Conservation (phyloP, 2,888 invertebrate genomes). For the Brachypalpus laphriformis region DNA sequence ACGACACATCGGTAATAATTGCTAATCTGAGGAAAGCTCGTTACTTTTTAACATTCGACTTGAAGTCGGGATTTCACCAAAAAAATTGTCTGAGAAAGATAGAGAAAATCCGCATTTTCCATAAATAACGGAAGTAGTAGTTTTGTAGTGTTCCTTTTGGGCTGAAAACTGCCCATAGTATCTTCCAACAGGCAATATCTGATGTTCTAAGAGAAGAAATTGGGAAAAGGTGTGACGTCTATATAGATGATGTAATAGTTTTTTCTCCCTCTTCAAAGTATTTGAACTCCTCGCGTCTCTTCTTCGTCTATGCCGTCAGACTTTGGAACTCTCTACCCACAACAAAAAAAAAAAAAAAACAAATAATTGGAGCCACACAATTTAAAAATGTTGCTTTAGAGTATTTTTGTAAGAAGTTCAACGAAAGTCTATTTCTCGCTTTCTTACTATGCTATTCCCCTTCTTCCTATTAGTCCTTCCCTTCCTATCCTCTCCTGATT, state of each 20-base stretch:
- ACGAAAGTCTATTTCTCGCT: too few species aligned
- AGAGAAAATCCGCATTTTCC: constrained; percentile 14
- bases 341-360: too few species aligned
- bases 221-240: constrained; percentile 17
- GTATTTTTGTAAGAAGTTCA: too few species aligned
- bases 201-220: constrained; percentile 9
- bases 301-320: too few species aligned
- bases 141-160: constrained; percentile 16
- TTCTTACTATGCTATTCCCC: too few species aligned
- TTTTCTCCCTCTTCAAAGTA: too few species aligned
- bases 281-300: too few species aligned
- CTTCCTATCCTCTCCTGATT: too few species aligned
- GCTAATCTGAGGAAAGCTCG: constrained; percentile 43
- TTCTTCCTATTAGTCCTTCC: too few species aligned
- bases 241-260: constrained; percentile 32
- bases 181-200: constrained; percentile 8
- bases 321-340: too few species aligned
- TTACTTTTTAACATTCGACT: constrained; percentile 18
- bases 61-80: constrained; percentile 48
- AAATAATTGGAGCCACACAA: too few species aligned
- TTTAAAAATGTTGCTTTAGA: too few species aligned
- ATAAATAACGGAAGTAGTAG: background rate
- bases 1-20: constrained; percentile 24
- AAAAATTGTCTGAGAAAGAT: constrained; percentile 28
- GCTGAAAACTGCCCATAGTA: background rate